phyloP scores from a whole-genome alignment of 2,113 vertebrate species.

The Shinisaurus crocodilurus region DNA sequence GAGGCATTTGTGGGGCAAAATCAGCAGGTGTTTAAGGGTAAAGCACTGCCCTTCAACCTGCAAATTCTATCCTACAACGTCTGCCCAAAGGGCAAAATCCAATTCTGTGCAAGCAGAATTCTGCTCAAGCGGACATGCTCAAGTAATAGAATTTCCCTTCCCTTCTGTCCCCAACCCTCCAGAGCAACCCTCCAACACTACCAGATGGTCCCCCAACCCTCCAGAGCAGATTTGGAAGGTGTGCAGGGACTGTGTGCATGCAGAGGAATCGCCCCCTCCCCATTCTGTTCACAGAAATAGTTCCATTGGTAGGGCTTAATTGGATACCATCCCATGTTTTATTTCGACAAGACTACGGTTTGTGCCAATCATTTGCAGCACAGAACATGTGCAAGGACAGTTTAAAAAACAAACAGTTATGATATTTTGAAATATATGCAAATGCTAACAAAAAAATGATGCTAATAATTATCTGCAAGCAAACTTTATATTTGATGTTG shows the following conservation, averaged over 20 bases:
- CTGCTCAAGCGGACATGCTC: too few species aligned
- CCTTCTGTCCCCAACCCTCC: too few species aligned
- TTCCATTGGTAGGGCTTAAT: background rate
- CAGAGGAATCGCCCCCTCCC: background rate
- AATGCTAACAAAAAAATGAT: background rate
- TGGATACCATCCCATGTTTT: background rate
- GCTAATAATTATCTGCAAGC: slow-evolving; percentile 6
- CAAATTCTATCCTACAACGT: too few species aligned
- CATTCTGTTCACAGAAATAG: background rate
- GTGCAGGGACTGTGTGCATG: background rate
- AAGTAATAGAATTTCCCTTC: too few species aligned
- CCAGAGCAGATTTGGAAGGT: background rate
- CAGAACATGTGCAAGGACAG: background rate
- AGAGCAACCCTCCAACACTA: too few species aligned
- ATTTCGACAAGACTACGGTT: background rate
- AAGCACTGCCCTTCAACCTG: too few species aligned
- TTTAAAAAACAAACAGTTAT: background rate
- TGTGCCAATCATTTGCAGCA: background rate
- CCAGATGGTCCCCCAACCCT: background rate
- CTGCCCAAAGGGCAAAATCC: too few species aligned
- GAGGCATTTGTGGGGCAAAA: too few species aligned
- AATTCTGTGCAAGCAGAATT: too few species aligned
- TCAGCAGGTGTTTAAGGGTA: too few species aligned
- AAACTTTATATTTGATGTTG: background rate
- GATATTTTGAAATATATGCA: background rate